Evolutionary conservation across 2,113 vertebrate genomes (phyloP), one percentile per base, ranked within the genome.

Genomic region (Bettongia penicillata): DNA sequence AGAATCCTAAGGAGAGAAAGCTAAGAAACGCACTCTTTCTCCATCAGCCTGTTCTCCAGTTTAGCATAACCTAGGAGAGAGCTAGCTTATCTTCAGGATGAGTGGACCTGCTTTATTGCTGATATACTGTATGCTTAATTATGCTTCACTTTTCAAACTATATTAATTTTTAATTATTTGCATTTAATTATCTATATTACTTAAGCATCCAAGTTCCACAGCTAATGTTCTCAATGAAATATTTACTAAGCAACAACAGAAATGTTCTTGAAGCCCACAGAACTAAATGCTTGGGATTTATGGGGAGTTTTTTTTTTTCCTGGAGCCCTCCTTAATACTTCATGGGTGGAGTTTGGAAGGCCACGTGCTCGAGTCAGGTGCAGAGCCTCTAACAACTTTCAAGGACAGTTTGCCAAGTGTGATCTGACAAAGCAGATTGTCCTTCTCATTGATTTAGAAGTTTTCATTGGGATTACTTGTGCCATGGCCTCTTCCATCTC

Each of bases 101-200:
- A 96, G 91, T 53, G 57, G 90, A 93, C 55, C 92, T 97, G 93
- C 91, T 97, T 94, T 95, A 92, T 92, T 91, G 91, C 94, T 92
- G 90, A 97, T 89, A 93, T 50, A 93, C 90, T 9, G 5, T 96
- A 91, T 98, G 97, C 97, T 97, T 97, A 97, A 96, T 93, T 97
- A 93, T 95, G 96, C 95, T 93, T 89, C 97, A 95, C 96, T 98
- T 97, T 98, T 96, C 97, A 97, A 98, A 97, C 95, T 97, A 95
- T 93, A 97, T 98, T 94, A 98, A 97, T 98, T 96, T 98, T 98
- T 98, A 96, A 98, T 98, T 96, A 97, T 97, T 98, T 97, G 95
- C 96, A 97, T 97, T 98, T 98, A 97, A 98, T 98, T 98, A 97
- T 98, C 97, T 98, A 97, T 61, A 95, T 95, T 94, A 98, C 93